Evolutionary conservation across 2,797 vertebrate species (phyloP).

Genomic region (Hirundo rustica): DNA sequence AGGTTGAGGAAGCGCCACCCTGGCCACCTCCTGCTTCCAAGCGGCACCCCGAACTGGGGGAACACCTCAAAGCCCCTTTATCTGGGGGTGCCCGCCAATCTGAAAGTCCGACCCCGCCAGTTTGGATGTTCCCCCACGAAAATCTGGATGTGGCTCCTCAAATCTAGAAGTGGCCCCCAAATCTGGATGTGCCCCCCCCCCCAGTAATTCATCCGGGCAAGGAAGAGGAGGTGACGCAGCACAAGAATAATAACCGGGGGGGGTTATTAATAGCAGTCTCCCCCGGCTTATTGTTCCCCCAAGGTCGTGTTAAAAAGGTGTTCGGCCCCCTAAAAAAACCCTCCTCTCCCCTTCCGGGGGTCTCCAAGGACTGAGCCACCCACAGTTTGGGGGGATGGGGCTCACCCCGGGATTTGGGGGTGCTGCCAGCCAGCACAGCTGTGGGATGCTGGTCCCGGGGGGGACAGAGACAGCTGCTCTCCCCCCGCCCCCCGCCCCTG

Average conservation of each 20-base stretch:
- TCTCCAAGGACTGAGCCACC: not conserved
- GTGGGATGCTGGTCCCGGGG: not conserved
- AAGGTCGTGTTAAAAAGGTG: not conserved
- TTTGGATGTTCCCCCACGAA: not conserved
- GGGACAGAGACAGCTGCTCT: not conserved
- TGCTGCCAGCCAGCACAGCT: not conserved
- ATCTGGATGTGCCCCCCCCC: not conserved
- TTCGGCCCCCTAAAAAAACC: not conserved
- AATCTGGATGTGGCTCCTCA: not conserved
- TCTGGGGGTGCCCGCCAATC: not conserved
- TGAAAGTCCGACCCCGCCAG: too few species aligned
- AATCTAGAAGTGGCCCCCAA: not conserved
- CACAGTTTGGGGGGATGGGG: not conserved
- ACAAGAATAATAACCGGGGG: slow-evolving; percentile 6
- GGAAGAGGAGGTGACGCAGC: slow-evolving; percentile 26
- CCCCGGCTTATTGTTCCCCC: slow-evolving; percentile 8
- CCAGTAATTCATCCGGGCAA: not conserved
- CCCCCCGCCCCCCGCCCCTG: not conserved
- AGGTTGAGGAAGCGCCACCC: not conserved
- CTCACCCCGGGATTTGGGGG: not conserved
- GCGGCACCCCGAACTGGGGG: not conserved
- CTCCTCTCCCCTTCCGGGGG: not conserved
- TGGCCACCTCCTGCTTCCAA: not conserved
- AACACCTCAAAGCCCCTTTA: not conserved
- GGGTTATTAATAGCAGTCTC: not conserved